Conservation (phyloP, 2,888 invertebrate genomes). For the Merodon equestris region DNA sequence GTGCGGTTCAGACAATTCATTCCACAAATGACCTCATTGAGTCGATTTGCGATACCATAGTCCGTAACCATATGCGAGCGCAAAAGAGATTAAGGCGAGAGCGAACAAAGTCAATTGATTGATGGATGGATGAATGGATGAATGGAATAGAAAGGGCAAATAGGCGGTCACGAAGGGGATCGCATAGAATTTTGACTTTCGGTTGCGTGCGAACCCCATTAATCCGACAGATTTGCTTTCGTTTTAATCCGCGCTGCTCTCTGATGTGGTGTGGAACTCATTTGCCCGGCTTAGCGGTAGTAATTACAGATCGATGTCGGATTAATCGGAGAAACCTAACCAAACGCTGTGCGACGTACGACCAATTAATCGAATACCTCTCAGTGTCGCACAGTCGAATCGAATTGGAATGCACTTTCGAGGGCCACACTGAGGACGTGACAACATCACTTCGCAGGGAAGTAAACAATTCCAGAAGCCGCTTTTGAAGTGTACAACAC, state of each 20-base stretch:
- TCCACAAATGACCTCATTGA: conserved; percentile 61
- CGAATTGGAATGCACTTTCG: not conserved
- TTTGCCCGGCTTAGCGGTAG: conserved; percentile 46
- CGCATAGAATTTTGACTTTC: conserved; percentile 29
- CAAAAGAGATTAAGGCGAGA: conserved; percentile 46
- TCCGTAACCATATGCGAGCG: conserved; percentile 6
- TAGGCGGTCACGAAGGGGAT: conserved; percentile 26
- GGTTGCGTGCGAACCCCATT: conserved; percentile 57
- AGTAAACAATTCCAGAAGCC: conserved; percentile 37
- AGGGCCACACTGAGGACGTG: not conserved
- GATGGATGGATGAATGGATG: conserved; percentile 23
- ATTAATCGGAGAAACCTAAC: not conserved
- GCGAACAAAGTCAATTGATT: conserved; percentile 45
- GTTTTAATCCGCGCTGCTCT: conserved; percentile 33
- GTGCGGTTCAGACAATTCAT: conserved; percentile 17
- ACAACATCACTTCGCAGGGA: not conserved
- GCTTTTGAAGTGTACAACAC: conserved; percentile 66
- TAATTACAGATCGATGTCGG: conserved; percentile 57
- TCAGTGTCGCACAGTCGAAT: too few species aligned
- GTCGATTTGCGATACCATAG: conserved; percentile 54
- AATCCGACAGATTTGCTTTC: conserved; percentile 42
- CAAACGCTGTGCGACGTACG: conserved; percentile 10
- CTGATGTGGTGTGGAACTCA: conserved; percentile 51
- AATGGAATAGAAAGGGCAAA: conserved; percentile 9
- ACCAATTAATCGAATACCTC: not conserved